Evolutionary conservation across 1,140 invertebrate species (phyloP), one percentile per base, ranked within the genome.

Genomic region (Scaptomyza graminum): DNA sequence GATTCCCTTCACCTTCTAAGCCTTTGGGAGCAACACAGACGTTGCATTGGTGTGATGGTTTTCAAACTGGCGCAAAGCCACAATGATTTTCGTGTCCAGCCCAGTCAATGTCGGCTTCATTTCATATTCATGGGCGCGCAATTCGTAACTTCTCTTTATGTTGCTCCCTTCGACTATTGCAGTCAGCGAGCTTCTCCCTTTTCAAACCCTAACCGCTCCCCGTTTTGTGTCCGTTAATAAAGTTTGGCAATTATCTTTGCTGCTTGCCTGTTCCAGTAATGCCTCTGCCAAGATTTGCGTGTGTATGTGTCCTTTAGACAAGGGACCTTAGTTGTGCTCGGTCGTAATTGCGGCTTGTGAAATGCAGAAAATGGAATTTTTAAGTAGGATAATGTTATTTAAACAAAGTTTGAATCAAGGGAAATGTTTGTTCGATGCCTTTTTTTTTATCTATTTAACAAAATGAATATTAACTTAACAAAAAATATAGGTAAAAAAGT

Each of bases 71-170:
- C 51, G 34, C 34, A 37, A 9, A 46, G 47, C 34, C 62, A 31
- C 18, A 1, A 31, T 50, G 44, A 11, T 5, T 47, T 31, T 28
- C 51, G 39, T 60, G 51, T 47, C 75, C 41, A 46, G 18, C 28
- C 46, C 22, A 28, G 55, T 28, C 28, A 5, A 13, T 51, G 61
- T 70, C 60, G 47, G 67, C 54, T 76, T 87, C 70, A 88, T 87
- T 88, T 87, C 64, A 87, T 87, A 87, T 87, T 87, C 82, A 87
- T 85, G 67, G 74, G 41, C 79, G 69, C 77, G 57, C 56, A 84
- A 84, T 82, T 74, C 49, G 16, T 49, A 76, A 82, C 76, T 79
- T 72, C 81, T 61, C 71, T 68, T 75, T 62, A 54, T 9, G 31
- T 61, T 47, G 39, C 39, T 49, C 15, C 31, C 49, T 46, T 57